Conservation (phyloP, 2,888 invertebrate species). For the Hypselothyrea guttata region DNA sequence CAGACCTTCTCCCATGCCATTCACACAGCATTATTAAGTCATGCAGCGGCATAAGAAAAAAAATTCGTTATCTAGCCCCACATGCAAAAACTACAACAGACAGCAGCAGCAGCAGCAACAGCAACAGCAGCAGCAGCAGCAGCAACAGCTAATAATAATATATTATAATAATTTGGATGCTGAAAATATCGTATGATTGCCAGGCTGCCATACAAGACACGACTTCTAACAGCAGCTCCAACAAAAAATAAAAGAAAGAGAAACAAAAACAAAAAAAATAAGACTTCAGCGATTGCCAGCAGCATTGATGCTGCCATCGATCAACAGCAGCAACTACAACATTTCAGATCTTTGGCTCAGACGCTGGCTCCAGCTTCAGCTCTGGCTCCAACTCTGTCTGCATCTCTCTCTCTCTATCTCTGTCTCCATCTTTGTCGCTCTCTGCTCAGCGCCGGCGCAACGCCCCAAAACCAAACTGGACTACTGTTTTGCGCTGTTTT, state of each 20-base stretch:
- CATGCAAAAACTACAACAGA: conserved; percentile 41
- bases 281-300: conserved; percentile 31
- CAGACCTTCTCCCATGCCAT: conserved; percentile 43
- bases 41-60: conserved; percentile 31
- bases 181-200: conserved; percentile 80
- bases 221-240: conserved; percentile 57
- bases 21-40: conserved; percentile 48
- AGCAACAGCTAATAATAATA: conserved; percentile 78
- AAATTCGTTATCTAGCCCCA: conserved; percentile 49
- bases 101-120: conserved; percentile 13
- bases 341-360: conserved; percentile 18
- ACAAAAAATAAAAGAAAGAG: conserved; percentile 21
- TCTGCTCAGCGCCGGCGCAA: conserved; percentile 56
- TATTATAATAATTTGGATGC: conserved; percentile 81
- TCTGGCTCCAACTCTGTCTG: no score
- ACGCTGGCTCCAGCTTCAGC: no score
- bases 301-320: conserved; percentile 50
- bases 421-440: no score
- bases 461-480: conserved; percentile 60
- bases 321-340: conserved; percentile 34
- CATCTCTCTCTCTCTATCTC: no score
- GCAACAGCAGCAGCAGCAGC: conserved; percentile 25
- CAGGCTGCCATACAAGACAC: conserved; percentile 53
- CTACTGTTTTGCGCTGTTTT: conserved; percentile 61
- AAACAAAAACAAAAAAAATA: conserved; percentile 9